Base-by-base conservation (phyloP, 2,888 invertebrate genomes). In the Electrophaes corylata region DNA sequence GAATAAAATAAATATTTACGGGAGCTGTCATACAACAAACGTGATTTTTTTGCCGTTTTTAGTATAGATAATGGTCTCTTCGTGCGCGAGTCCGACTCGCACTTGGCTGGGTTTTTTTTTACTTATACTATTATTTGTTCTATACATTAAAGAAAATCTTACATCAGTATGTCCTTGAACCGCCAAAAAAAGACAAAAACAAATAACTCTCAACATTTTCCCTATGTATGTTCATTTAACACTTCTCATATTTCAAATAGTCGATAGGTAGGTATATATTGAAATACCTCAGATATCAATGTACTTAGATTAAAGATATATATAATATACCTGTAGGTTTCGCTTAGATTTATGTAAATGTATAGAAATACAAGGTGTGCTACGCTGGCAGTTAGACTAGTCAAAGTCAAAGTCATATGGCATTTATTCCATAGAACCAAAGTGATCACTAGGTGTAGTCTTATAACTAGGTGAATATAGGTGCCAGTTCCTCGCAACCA, bases 151-250 rank as follows among this genome's bases (percentile, higher is more conserved):
- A 12, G 48, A 49, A 41, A 12, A 50, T 72, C 80, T 78, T 67
- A 79, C 80, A 52, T 67, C 71, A 35, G 57, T 70, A 54, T 80
- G 79, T 12, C 71, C 74, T 41, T 70, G 49, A n/a, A 64, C 71
- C 5, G 61, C 57, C 33, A 71, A 54, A 47, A 69, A 23, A 20
- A 72, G 6, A 48, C 60, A 63, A 45, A 73, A 48, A 51, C 48
- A 57, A 44, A 70, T 33, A 46, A 73, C 8, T 47, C 52, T 62
- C 14, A 57, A 60, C 66, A 66, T 66, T 48, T 52, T 54, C 14
- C 26, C 16, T 57, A 31, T 20, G 37, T 16, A 31, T 18, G 16
- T 44, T 39, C 5, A 33, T 18, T 11, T 2, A n/a, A 39, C 43
- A 51, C 8, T 19, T 29, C 19, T 26, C 40, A 40, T 50, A 18